These are phyloP conservation scores for Terebella lapidaria DNA, from an alignment of 2,888 invertebrate species.

Conservation along the genomic window DNA sequence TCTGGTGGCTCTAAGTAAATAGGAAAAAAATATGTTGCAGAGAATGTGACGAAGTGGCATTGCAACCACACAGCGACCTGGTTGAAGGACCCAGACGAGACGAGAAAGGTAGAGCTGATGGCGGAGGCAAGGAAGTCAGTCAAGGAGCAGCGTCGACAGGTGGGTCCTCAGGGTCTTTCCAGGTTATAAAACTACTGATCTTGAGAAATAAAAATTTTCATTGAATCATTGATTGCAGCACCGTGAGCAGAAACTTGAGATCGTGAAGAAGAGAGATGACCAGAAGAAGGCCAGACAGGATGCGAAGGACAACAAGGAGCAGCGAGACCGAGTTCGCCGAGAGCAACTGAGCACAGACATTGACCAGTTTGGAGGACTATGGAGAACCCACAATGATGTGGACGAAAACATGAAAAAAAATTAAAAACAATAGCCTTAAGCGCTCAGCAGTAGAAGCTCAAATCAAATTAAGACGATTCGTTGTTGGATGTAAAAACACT, in stretches of 20 bases:
- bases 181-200: too few relatives aligned
- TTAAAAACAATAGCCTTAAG: too few relatives aligned
- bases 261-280: not conserved
- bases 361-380: not conserved
- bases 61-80: too few relatives aligned
- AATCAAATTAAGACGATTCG: too few relatives aligned
- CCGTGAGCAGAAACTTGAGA: not conserved
- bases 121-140: not conserved
- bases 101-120: constrained; percentile 1
- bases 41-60: too few relatives aligned
- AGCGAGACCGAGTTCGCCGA: not conserved
- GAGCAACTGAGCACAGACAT: not conserved
- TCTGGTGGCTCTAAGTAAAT: too few relatives aligned
- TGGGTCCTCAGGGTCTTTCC: too few relatives aligned
- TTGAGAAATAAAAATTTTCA: too few relatives aligned
- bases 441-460: too few relatives aligned
- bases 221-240: too few relatives aligned
- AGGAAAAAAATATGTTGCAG: too few relatives aligned
- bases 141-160: not conserved
- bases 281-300: not conserved
- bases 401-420: not conserved
- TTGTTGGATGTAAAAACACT: too few relatives aligned
- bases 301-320: not conserved
- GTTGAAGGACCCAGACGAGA: not conserved
- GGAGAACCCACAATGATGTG: not conserved